Base-by-base conservation (phyloP, 2,113 vertebrate species). In the Channa maculata region DNA sequence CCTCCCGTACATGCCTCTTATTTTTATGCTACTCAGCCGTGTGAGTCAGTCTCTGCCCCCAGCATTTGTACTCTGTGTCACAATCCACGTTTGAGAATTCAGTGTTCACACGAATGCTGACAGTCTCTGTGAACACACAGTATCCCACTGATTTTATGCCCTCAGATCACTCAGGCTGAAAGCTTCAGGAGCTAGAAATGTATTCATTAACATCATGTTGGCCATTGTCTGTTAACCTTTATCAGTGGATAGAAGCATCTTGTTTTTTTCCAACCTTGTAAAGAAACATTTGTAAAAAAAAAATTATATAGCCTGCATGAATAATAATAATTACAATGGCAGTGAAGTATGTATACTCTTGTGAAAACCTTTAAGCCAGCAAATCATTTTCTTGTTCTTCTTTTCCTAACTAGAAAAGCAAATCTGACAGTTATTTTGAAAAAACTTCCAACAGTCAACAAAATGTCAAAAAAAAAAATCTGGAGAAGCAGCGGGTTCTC, bases 41-140 rank as follows among this genome's bases (percentile, higher is more conserved):
- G 6, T 75, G 80, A 87, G 75, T 87, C 80, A 80, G 41, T 44
- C 39, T 2, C 14, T 48, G 68, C 79, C 83, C 54, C 58, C 51
- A 64, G 71, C 39, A 3, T 59, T 86, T 79, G 53, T 46, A 14
- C 75, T 75, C 60, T 63, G 11, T 80, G 71, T 87, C 86, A 71
- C 69, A 79, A 82, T 80, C 70, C 74, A 76, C 65, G 71, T 77
- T 73, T 58, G 9, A 66, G 41, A 68, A 70, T 59, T 34, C 48
- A 71, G 45, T 48, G 45, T 59, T 66, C 67, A 70, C 70, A 62
- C 83, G 78, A 89, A 69, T 52, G 58, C 12, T 24, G 44, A 75
- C 62, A 24, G 54, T 65, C 51, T 62, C 64, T n/a, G 34, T 50
- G 59, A 69, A 80, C 65, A 12, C 54, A n/a, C 10, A 62, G 37